Evolutionary conservation across 2,797 vertebrate species (phyloP).

Genomic region (Schizopygopsis malacanthus): DNA sequence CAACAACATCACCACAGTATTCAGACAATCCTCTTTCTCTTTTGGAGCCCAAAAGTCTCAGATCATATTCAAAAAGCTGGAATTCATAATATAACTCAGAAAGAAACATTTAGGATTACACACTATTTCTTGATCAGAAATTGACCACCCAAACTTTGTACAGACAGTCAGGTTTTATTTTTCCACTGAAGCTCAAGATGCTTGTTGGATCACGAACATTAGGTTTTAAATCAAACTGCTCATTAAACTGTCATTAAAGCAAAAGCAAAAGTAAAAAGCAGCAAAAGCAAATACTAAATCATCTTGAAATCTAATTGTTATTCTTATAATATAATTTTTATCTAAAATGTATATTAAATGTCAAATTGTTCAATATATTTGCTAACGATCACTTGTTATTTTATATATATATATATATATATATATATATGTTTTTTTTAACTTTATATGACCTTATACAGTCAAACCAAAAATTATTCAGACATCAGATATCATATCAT

Average conservation of each 20-base stretch:
- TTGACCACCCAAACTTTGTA: not conserved
- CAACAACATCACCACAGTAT: slow-evolving; percentile 16
- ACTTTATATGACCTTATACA: not conserved
- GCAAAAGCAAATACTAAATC: not conserved
- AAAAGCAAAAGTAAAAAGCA: not conserved
- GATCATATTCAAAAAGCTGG: not conserved
- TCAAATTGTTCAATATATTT: not conserved
- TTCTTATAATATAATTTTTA: not conserved
- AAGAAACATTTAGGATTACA: not conserved
- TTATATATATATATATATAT: too few relatives aligned
- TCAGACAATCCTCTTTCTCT: slow-evolving; percentile 1
- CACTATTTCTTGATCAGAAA: not conserved
- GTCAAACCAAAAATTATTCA: not conserved
- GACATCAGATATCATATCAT: too few relatives aligned
- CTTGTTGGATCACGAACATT: too few relatives aligned
- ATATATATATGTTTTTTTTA: not conserved
- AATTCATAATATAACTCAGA: not conserved
- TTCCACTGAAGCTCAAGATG: not conserved
- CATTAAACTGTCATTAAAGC: not conserved
- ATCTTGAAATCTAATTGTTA: not conserved
- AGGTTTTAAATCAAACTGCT: too few relatives aligned
- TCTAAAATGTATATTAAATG: not conserved
- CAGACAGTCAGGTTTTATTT: not conserved
- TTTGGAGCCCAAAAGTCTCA: not conserved
- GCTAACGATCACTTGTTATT: not conserved